Base-by-base conservation (phyloP, 2,888 invertebrate species). In the Maniola hyperantus region DNA sequence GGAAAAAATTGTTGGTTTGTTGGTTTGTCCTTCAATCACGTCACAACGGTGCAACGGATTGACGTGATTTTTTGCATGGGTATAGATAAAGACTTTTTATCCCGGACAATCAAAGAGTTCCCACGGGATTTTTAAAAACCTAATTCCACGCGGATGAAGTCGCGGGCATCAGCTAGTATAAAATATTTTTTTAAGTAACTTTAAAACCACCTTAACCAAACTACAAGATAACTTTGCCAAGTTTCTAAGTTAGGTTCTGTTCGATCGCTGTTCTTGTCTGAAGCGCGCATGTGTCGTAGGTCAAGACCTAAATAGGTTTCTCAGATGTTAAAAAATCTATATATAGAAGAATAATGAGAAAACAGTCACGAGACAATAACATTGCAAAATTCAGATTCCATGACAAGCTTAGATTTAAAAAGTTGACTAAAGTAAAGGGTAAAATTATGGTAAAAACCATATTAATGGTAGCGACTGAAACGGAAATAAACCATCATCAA, bases 261-360 rank as follows among this genome's bases (percentile, higher is more conserved):
- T 72, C 74, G 72, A 74, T 74, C 68, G 66, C 61, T 62, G 64
- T 62, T 63, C 63, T 67, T 67, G 63, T 66, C 67, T 65, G 70
- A 70, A 70, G 55, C 59, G 74, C 74, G 73, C 72, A 71, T 72
- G 73, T 71, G 71, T 72, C 65, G 66, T 67, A 65, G 68, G 66
- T 70, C 72, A 71, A 68, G 68, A 64, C 66, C 70, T 68, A 68
- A 59, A 68, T 68, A 66, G 62, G 59, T 65, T 51, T 51, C 64
- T 57, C 54, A 66, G 48, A 26, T 44, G 58, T 33, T 44, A 18
- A 34, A 51, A 26, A 53, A 39, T 36, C n/a, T 18, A 33, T 15
- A 59, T 20, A 64, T 46, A 64, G 20, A 63, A 58, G 39, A 34
- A 53, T 13, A 62, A 15, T 42, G 18, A 26, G 15, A 66, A 54